These are phyloP conservation scores for Drosophila arawakana DNA, from an alignment of 1,140 invertebrate species.

Conservation along the genomic window DNA sequence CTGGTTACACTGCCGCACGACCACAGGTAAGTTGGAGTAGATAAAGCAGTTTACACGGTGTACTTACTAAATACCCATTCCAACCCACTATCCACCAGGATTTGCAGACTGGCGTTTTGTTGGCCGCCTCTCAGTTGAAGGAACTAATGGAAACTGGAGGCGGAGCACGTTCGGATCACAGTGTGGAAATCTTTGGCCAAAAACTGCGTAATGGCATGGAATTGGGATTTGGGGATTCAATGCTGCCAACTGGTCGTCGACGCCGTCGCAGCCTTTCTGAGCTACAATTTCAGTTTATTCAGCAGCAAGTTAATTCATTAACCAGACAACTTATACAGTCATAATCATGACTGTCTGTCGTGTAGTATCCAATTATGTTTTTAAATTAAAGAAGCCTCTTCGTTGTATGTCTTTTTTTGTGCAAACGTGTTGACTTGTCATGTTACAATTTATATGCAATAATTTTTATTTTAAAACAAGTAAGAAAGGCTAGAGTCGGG, in stretches of 20 bases:
- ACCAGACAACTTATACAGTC: not conserved
- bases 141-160: conserved; percentile 59
- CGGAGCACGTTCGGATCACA: conserved; percentile 38
- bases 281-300: not conserved
- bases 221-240: conserved; percentile 62
- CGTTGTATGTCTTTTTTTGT: too few species aligned
- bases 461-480: too few species aligned
- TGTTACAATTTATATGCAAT: too few species aligned
- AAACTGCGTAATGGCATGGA: conserved; percentile 26
- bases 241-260: conserved; percentile 32
- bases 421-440: too few species aligned
- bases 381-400: too few species aligned
- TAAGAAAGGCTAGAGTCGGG: too few species aligned
- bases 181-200: conserved; percentile 58
- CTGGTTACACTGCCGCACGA: conserved; percentile 2
- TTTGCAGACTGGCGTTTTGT: conserved; percentile 45
- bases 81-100: conserved; percentile 20
- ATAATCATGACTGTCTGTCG: too few species aligned
- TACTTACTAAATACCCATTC: not conserved
- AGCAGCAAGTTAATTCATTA: conserved; percentile 9
- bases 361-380: too few species aligned
- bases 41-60: not conserved
- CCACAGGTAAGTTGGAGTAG: conserved; percentile 15
- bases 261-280: conserved; percentile 3
- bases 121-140: conserved; percentile 55